Percentiles rank a stretch among this genome's conserved stretches.
Evolutionary conservation across 2,797 vertebrate species (phyloP).

Genomic region (Buceros bicornis): DNA sequence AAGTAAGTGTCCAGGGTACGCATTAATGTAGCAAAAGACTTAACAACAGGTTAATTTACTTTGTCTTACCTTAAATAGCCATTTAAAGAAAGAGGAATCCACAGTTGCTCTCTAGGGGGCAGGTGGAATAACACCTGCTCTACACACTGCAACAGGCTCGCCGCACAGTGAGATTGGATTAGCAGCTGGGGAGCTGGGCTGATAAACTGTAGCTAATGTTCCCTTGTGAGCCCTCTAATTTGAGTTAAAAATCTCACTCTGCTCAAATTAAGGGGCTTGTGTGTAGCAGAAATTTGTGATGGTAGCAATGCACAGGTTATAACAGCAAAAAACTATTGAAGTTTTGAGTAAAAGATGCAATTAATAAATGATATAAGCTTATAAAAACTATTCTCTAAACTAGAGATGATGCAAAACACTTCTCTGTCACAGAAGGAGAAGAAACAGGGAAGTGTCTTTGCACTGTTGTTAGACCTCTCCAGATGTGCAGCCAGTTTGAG

Average conservation of each 20-base stretch:
- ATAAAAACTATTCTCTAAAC: background rate
- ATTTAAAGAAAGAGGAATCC: background rate
- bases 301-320: background rate
- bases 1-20: background rate
- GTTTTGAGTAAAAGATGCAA: background rate
- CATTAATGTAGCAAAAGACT: background rate
- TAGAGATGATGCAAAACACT: background rate
- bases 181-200: background rate
- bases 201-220: conserved; percentile 18
- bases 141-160: background rate
- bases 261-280: background rate
- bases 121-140: background rate
- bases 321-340: background rate
- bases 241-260: background rate
- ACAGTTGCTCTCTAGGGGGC: background rate
- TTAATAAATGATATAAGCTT: background rate
- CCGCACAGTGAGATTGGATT: background rate
- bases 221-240: background rate
- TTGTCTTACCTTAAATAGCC: background rate
- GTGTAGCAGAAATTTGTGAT: background rate
- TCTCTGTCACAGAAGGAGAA: background rate
- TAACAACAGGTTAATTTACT: background rate
- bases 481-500: background rate
- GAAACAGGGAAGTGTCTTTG: background rate
- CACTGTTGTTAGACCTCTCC: background rate